Base-by-base conservation (phyloP, 1,140 invertebrate genomes). In the Pseudoatta argentina region DNA sequence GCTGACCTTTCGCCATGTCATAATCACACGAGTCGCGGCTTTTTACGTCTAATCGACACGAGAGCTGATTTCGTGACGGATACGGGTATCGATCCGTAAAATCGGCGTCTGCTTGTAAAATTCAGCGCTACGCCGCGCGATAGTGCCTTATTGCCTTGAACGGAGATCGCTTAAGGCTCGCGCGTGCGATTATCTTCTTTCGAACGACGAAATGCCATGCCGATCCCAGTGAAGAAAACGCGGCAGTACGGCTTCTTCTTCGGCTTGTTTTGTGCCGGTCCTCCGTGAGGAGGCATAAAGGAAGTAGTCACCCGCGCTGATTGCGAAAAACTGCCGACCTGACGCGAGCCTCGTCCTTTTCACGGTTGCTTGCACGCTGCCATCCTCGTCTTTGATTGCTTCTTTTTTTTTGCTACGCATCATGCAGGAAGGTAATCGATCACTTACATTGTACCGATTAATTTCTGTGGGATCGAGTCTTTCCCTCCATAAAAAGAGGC, bases 281-380 rank as follows among this genome's bases (percentile, higher is more conserved):
- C 73, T 67, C 24, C 55, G 55, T 86, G 71, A 66, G 61, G 86
- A 73, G 81, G 44, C 55, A 82, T 87, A 66, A 61, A 87, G 78
- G 86, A 87, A 85, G 86, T 75, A 85, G 79, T 85, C 83, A 85
- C 73, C 61, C 61, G 83, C 83, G 63, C 73, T 78, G 83, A 85
- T 85, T 85, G 63, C 83, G 83, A 85, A 85, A 85, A 85, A 78
- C 73, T 51, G 39, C 72, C 73, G 39, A 79, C 73, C 73, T 69
- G 82, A 64, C 72, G 72, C 69, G 34, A 72, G 59, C 18, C 59
- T 64, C 82, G 73, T 85, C 59, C 61, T 85, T 79, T 83, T 72
- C 69, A 83, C 69, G 79, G 55, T 83, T 75, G 69, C 79, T 34
- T 83, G 79, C 79, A 63, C 69, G 55, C 69, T 55, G 44, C 64